Evolutionary conservation across 1,140 invertebrate genomes (phyloP).

Genomic region (Micrasema longulum): DNA sequence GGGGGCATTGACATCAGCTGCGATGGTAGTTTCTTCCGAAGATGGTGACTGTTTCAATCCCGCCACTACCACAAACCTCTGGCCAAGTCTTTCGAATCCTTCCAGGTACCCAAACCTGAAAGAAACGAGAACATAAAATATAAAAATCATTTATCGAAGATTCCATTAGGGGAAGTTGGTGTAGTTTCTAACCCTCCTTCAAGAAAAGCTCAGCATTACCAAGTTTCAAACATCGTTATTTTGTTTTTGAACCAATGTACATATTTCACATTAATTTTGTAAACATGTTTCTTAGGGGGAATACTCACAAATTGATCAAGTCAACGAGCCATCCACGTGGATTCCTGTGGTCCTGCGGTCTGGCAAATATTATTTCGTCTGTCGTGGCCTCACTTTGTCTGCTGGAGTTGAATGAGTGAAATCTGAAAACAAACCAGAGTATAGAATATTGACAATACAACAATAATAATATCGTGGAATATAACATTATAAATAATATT

Average conservation of each 20-base stretch:
- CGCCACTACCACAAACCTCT: constrained; percentile 80
- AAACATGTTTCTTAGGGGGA: too few species aligned
- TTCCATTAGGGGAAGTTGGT: too few species aligned
- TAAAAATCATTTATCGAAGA: too few species aligned
- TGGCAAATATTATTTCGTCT: constrained; percentile 78
- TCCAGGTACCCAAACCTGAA: constrained; percentile 85
- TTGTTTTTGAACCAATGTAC: too few species aligned
- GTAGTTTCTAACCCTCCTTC: too few species aligned
- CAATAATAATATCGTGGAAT: too few species aligned
- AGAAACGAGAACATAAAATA: constrained; percentile 52
- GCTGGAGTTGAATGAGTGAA: constrained; percentile 92
- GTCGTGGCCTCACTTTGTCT: constrained; percentile 84
- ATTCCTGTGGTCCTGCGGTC: constrained; percentile 79
- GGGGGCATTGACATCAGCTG: constrained; percentile 33
- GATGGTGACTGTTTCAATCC: constrained; percentile 61
- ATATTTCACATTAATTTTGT: too few species aligned
- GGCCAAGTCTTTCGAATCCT: constrained; percentile 89
- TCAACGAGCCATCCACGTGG: constrained; percentile 95
- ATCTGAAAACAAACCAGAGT: constrained; percentile 72
- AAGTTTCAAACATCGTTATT: too few species aligned
- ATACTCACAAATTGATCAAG: constrained; percentile 85
- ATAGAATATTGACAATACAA: too few species aligned
- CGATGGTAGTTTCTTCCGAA: constrained; percentile 59
- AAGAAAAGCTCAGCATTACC: too few species aligned
- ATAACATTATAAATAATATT: too few species aligned